A percentile compares a stretch with the other conserved stretches of the same genome.
These are phyloP conservation scores for Buphagus erythrorhynchus DNA, from an alignment of 2,797 vertebrate species.

Conservation along the genomic window DNA sequence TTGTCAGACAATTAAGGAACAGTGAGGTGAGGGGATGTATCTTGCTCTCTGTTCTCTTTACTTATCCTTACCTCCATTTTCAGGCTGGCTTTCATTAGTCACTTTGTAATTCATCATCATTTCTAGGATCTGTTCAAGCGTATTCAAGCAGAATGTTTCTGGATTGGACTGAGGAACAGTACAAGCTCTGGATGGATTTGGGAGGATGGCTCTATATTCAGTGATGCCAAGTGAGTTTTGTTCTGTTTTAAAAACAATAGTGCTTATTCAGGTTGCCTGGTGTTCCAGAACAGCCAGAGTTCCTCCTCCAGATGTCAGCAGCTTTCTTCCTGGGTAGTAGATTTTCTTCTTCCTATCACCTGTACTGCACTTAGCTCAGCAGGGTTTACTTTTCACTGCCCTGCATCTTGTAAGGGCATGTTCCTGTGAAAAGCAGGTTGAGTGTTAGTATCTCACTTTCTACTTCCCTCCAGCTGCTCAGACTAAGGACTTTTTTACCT, in stretches of 20 bases:
- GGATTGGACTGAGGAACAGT: constrained; percentile 40
- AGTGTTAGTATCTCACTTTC: background rate
- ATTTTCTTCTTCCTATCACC: background rate
- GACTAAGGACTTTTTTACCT: background rate
- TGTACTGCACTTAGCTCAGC: background rate
- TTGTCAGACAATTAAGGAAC: background rate
- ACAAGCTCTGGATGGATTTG: constrained; percentile 15
- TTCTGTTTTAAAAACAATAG: background rate
- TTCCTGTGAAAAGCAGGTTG: background rate
- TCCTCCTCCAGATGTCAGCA: background rate
- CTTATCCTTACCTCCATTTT: background rate
- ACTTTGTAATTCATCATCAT: background rate
- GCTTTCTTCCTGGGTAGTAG: background rate
- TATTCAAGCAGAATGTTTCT: background rate
- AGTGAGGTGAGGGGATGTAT: background rate
- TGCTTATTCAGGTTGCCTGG: background rate
- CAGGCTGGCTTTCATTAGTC: background rate
- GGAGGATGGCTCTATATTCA: constrained; percentile 6
- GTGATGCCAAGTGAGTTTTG: background rate
- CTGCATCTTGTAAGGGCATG: background rate
- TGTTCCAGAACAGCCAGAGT: background rate
- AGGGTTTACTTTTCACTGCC: background rate
- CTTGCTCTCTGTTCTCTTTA: background rate
- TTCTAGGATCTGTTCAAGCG: constrained; percentile 45
- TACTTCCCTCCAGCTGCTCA: background rate